phyloP scores from a whole-genome alignment of 1,140 invertebrate genomes.

The Anoplophora glabripennis region DNA sequence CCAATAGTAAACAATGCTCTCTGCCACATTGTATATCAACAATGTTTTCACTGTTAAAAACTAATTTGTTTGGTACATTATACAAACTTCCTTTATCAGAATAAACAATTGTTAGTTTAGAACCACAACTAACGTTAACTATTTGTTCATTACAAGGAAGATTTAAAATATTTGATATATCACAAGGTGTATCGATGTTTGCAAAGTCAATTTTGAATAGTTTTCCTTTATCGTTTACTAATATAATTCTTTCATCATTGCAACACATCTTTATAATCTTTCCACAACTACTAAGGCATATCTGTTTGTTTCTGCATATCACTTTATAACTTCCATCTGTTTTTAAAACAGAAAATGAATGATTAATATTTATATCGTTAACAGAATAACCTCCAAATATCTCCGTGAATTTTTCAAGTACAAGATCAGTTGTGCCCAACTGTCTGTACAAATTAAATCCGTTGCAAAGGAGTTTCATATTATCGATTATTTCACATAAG shows the following conservation, averaged over 20 bases:
- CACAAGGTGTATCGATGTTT: constrained; percentile 7
- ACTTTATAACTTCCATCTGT: neutral
- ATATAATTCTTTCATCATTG: constrained; percentile 28
- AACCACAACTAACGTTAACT: constrained; percentile 48
- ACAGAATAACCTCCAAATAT: constrained; percentile 13
- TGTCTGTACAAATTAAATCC: constrained; percentile 40
- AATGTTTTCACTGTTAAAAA: constrained; percentile 55
- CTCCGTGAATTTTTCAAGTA: constrained; percentile 26
- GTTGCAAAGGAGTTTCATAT: constrained; percentile 36
- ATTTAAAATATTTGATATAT: constrained; percentile 1
- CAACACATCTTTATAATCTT: constrained; percentile 23
- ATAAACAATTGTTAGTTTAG: constrained; percentile 51
- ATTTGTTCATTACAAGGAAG: constrained; percentile 31
- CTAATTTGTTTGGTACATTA: constrained; percentile 57
- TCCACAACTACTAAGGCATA: constrained; percentile 1
- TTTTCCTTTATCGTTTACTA: constrained; percentile 17
- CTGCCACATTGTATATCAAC: constrained; percentile 70
- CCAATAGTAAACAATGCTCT: constrained; percentile 74
- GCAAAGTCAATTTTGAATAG: constrained; percentile 24
- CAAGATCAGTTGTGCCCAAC: constrained; percentile 20
- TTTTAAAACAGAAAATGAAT: constrained; percentile 17
- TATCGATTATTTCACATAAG: constrained; percentile 34
- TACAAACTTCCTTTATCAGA: constrained; percentile 56
- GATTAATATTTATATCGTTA: constrained; percentile 15
- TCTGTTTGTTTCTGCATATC: constrained; percentile 3